phyloP scores from a whole-genome alignment of 2,888 invertebrate genomes.

The Melipona beecheii region DNA sequence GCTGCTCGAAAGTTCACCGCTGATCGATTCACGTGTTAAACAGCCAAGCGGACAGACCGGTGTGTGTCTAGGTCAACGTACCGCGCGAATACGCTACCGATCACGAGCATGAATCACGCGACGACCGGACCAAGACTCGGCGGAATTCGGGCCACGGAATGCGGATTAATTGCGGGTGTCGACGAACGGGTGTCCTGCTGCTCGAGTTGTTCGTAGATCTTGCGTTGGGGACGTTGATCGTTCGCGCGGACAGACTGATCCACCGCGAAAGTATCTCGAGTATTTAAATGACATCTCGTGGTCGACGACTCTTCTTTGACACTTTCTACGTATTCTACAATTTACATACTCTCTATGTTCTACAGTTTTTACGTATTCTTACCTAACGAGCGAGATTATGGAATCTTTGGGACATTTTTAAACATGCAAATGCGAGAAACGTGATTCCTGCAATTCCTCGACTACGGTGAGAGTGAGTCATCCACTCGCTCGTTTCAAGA shows the following conservation, averaged over 20 bases:
- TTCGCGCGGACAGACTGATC: background rate
- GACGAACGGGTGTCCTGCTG: conserved; percentile 44
- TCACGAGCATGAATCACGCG: conserved; percentile 61
- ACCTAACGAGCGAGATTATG: background rate
- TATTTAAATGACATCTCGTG: conserved; percentile 20
- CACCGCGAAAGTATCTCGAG: background rate
- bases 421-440: background rate
- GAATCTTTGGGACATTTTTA: background rate
- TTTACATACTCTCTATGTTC: background rate
- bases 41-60: conserved; percentile 51
- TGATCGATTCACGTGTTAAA: conserved; percentile 65
- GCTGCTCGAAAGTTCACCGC: conserved; percentile 38
- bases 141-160: conserved; percentile 56
- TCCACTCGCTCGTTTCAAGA: background rate
- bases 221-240: conserved; percentile 9
- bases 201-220: background rate
- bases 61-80: conserved; percentile 64
- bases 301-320: background rate
- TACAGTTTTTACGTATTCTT: too few species aligned
- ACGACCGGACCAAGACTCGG: conserved; percentile 27
- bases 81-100: conserved; percentile 59
- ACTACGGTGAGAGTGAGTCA: too few species aligned
- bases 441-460: background rate
- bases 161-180: conserved; percentile 57
- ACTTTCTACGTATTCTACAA: background rate